Evolutionary conservation across 2,888 invertebrate species (phyloP), one percentile per base, ranked within the genome.

Genomic region (Macropis europaea): DNA sequence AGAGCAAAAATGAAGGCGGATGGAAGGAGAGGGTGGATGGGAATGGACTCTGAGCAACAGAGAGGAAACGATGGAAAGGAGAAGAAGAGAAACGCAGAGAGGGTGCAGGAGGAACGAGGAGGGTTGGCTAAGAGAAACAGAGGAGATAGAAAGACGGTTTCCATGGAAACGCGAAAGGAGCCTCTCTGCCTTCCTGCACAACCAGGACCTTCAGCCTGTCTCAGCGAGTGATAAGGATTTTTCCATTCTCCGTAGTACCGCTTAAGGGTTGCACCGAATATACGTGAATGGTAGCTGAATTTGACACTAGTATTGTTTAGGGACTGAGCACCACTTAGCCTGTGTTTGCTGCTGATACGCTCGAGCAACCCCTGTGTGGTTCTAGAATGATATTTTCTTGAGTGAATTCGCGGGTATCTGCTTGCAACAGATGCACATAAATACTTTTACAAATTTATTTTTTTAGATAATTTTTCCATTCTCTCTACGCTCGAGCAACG

Each of bases 111-210:
- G 24, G 26, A 47, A 19, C 42, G 59, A 60, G 45, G 34, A 73
- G 36, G 34, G 34, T n/a, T 30, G 47, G 52, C 40, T 32, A 52
- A 72, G 73, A 73, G 61, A 72, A 63, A 68, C 30, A 67, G 36
- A 48, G 64, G 61, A 74, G 77, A 81, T 73, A 66, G 77, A 70
- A 67, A 70, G 69, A 71, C 79, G 82, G 88, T 88, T 82, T 76
- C 84, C 84, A 88, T 88, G 82, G 87, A 79, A 81, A 86, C 86
- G 54, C 70, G 79, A 68, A 84, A 84, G 84, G 84, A 83, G 83
- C 71, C 69, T 76, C 74, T 71, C 79, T 75, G 64, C 73, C 73
- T 62, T 71, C 66, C 57, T 67, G 59, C 76, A 64, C 73, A 66
- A 71, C 50, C 81, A 86, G 86, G 82, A 86, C 84, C 82, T 83